Evolutionary conservation across 2,113 vertebrate species (phyloP), one percentile per base, ranked within the genome.

Genomic region (Chionodraco myersi): DNA sequence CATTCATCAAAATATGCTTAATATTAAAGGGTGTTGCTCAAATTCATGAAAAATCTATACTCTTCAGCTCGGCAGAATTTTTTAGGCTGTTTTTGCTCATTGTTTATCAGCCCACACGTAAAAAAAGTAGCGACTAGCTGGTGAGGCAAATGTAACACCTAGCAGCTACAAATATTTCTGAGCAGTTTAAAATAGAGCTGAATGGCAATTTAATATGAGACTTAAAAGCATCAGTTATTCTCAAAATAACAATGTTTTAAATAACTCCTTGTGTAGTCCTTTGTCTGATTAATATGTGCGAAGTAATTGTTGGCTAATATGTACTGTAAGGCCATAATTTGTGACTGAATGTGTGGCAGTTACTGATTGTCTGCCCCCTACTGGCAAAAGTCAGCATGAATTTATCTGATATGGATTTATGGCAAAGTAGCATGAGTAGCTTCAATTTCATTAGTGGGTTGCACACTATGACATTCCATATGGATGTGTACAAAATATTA

Each of bases 371-470:
- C 47, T 67, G 60, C n/a, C 54, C 70, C 44, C 51, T 44, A 36
- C 1, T 56, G 52, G 51, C 30, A 75, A 48, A 64, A 7, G 0
- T 36, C 5, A 60, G 14, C 47, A 53, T 21, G 18, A 30, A 36
- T 6, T 4, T 13, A 59, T 7, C 3, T 52, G 44, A 16, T 59
- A 71, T 23, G 47, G 48, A 62, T 62, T 61, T 8, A 44, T 57
- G 16, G 12, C 36, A 34, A 13, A 16, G 26, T 6, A 45, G n/a
- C 51, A 23, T 10, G 10, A 54, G 52, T 72, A 52, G 48, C 45
- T 72, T 64, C 30, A 57, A 52, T 49, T n/a, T 41, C 74, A 77
- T 75, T 48, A 56, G 47, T 63, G 21, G 63, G 26, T 47, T 62
- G 36, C 34, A 36, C 10, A 1, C 12, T 48, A 10, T 45, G n/a